Conservation (phyloP, 1,140 invertebrate genomes). For the Thaumatotibia leucotreta region DNA sequence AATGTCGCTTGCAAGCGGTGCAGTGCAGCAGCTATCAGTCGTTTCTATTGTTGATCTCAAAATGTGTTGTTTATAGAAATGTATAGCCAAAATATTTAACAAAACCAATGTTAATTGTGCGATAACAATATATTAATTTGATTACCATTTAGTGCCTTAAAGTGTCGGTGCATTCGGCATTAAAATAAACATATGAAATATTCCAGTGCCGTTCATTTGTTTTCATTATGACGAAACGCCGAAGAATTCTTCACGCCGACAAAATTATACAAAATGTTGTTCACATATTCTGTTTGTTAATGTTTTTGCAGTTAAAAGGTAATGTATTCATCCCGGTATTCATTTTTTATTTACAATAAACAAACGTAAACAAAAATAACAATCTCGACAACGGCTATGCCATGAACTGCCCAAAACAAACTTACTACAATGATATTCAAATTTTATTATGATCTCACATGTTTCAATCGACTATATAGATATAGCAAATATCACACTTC, state of each 20-base stretch:
- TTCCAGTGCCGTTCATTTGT: conserved; percentile 46
- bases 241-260: conserved; percentile 69
- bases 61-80: neutral
- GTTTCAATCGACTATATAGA: too few relatives aligned
- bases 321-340: conserved; percentile 8
- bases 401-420: neutral
- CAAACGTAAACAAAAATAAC: neutral
- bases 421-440: neutral
- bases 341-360: neutral
- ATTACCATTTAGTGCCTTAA: conserved; percentile 5
- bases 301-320: conserved; percentile 72
- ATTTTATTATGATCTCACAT: neutral
- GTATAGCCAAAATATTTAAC: neutral
- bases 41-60: conserved; percentile 11
- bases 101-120: neutral
- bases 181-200: conserved; percentile 51
- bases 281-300: conserved; percentile 66
- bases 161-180: neutral
- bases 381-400: neutral
- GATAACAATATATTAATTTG: neutral
- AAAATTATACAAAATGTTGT: conserved; percentile 72
- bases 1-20: neutral
- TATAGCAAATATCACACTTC: neutral
- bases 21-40: neutral
- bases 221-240: conserved; percentile 73